Percentiles rank a stretch among this genome's conserved stretches.
Conservation (phyloP, 2,113 vertebrate species). For the Microcebus murinus region DNA sequence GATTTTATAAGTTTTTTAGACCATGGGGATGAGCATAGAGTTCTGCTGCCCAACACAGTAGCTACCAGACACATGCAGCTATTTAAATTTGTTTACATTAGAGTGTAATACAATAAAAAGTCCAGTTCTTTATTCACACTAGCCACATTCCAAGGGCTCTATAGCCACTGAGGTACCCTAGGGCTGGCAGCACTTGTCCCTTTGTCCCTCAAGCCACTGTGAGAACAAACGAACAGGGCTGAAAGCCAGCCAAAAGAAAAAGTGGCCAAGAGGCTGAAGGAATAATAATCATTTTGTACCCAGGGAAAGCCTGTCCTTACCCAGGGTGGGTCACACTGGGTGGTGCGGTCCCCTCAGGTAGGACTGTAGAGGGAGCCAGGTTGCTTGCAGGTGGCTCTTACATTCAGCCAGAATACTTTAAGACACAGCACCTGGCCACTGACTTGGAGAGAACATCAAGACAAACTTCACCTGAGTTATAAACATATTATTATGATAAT, state of each 20-base stretch:
- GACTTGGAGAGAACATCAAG: background rate
- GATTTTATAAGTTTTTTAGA: background rate
- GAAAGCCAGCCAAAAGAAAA: background rate
- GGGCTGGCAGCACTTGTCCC: background rate
- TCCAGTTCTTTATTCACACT: background rate
- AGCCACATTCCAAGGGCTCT: background rate
- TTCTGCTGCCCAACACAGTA: background rate
- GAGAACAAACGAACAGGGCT: background rate
- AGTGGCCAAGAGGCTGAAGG: background rate
- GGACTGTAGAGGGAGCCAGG: background rate
- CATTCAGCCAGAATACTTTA: background rate
- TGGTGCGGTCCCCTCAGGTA: background rate
- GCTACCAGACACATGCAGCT: background rate
- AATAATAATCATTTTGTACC: background rate
- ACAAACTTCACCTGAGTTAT: background rate
- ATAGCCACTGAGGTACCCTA: background rate
- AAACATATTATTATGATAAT: background rate
- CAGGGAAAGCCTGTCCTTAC: background rate
- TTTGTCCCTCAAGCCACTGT: background rate
- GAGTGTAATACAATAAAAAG: background rate
- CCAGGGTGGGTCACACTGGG: too few species aligned
- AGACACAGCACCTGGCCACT: background rate
- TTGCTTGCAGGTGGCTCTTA: background rate
- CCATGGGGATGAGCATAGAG: background rate
- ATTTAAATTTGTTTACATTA: background rate